Evolutionary conservation across 2,888 invertebrate genomes (phyloP).

Genomic region (Electrophaes corylata): DNA sequence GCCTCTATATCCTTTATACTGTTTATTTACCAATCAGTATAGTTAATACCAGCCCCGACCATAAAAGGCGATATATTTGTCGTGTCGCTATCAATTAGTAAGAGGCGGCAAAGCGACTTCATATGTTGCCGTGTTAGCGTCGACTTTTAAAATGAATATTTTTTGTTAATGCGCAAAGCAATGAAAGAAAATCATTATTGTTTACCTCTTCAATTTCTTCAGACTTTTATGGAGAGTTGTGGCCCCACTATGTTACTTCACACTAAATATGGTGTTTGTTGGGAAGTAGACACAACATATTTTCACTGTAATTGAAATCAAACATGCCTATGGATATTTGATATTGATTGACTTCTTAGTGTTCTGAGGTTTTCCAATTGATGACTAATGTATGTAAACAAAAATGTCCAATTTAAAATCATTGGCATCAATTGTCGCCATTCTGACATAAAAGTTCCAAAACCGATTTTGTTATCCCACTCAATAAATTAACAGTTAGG

Average conservation of each 20-base stretch:
- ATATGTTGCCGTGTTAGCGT: constrained; percentile 77
- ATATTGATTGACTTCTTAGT: not conserved
- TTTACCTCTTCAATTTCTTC: constrained; percentile 68
- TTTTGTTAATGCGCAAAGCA: constrained; percentile 73
- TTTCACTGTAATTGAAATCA: constrained; percentile 14
- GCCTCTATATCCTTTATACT: constrained; percentile 63
- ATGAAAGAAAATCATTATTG: constrained; percentile 78
- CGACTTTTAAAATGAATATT: constrained; percentile 70
- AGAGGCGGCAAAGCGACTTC: constrained; percentile 73
- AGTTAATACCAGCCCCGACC: constrained; percentile 70
- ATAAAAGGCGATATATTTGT: constrained; percentile 82
- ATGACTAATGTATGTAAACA: not conserved
- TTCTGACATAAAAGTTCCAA: constrained; percentile 34
- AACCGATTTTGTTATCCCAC: constrained; percentile 34
- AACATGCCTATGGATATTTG: constrained; percentile 2
- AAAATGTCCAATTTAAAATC: constrained; percentile 21
- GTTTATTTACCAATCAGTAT: constrained; percentile 81
- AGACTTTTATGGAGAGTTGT: constrained; percentile 59
- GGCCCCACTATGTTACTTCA: constrained; percentile 38
- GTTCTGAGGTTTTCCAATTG: not conserved
- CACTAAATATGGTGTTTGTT: constrained; percentile 14
- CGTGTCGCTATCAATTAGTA: constrained; percentile 79
- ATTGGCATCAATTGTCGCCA: constrained; percentile 31
- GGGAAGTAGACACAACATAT: constrained; percentile 18
- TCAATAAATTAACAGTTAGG: constrained; percentile 41